Conservation (phyloP, 2,888 invertebrate species). For the Lissonota sp. region DNA sequence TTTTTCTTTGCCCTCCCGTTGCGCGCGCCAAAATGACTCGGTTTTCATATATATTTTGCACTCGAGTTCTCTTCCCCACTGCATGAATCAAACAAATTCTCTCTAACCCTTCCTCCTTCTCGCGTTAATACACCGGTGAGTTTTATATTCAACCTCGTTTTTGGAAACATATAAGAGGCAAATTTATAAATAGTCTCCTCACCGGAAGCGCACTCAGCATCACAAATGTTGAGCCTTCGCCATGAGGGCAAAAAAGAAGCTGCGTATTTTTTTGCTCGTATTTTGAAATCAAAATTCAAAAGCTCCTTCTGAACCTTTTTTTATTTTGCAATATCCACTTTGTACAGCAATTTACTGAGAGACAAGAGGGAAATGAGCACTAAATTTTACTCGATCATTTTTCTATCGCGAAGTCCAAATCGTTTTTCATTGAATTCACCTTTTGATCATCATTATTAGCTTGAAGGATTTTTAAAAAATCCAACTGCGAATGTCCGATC, state of each 20-base stretch:
- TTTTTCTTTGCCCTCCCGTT: conserved; percentile 25
- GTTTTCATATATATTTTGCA: conserved; percentile 17
- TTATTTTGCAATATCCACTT: neutral
- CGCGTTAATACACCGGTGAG: neutral
- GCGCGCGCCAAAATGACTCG: conserved; percentile 32
- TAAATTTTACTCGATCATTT: too few species aligned
- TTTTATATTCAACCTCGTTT: conserved; percentile 4
- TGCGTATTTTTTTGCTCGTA: neutral
- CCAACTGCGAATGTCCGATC: neutral
- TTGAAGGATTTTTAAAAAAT: too few species aligned
- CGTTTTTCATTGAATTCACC: too few species aligned
- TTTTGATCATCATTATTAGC: too few species aligned
- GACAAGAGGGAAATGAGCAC: too few species aligned
- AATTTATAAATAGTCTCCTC: conserved; percentile 21
- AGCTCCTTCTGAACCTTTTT: neutral
- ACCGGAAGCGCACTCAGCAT: neutral
- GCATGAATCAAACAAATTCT: conserved; percentile 13
- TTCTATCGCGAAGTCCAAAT: neutral
- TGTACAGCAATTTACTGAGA: neutral
- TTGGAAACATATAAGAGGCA: neutral
- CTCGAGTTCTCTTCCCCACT: conserved; percentile 36
- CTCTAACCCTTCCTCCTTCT: neutral
- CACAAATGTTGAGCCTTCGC: neutral
- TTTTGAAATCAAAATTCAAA: neutral
- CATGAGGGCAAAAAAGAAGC: too few species aligned